Evolutionary conservation across 2,888 invertebrate species (phyloP).

Genomic region (Drosophila melanosoma): DNA sequence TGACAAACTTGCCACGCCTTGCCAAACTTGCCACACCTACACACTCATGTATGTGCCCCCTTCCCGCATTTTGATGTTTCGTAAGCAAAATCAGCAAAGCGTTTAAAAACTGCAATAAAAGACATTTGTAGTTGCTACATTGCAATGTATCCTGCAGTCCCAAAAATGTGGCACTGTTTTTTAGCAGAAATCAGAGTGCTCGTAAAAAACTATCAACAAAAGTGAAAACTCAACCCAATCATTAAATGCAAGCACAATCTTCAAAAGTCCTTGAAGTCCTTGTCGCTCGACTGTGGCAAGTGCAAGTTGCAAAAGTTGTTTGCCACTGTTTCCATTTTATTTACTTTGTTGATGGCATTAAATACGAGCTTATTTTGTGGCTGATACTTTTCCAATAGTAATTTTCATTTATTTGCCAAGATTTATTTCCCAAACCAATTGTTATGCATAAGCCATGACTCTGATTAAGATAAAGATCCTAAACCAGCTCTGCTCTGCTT

Average conservation of each 20-base stretch:
- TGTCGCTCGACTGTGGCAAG: slow-evolving; percentile 20
- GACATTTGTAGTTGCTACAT: slow-evolving; percentile 71
- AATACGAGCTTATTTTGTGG: background rate
- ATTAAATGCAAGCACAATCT: slow-evolving; percentile 46
- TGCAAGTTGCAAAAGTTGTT: background rate
- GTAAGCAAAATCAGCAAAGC: slow-evolving; percentile 76
- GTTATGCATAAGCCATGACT: background rate
- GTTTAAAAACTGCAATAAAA: slow-evolving; percentile 79
- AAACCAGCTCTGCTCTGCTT: background rate
- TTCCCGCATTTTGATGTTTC: slow-evolving; percentile 64
- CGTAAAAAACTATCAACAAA: slow-evolving; percentile 65
- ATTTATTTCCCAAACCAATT: background rate
- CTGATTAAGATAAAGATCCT: background rate
- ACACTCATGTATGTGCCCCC: background rate
- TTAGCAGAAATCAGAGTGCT: slow-evolving; percentile 50
- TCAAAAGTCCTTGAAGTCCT: slow-evolving; percentile 21
- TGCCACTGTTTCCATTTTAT: background rate
- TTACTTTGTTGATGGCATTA: background rate
- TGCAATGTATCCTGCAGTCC: slow-evolving; percentile 57
- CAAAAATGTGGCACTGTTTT: slow-evolving; percentile 17
- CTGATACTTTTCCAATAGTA: background rate
- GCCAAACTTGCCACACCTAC: slow-evolving; percentile 48
- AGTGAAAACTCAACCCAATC: slow-evolving; percentile 58
- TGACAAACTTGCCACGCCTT: slow-evolving; percentile 57
- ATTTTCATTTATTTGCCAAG: background rate